These are phyloP conservation scores for Coptodon bakossiorum DNA, from an alignment of 2,113 vertebrate genomes.

Conservation along the genomic window DNA sequence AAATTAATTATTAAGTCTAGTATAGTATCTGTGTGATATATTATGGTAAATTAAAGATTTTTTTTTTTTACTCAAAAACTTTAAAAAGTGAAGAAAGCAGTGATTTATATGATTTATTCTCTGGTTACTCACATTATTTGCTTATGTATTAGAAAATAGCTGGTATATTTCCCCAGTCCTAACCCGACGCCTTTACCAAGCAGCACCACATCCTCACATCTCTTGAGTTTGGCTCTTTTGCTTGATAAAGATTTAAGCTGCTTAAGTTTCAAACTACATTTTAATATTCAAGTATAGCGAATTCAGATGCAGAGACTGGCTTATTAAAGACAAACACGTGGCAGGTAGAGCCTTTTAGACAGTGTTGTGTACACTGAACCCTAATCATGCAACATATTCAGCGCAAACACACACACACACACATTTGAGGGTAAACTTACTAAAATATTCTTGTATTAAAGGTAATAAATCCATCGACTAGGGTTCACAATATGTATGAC, in stretches of 20 bases:
- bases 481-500: conserved; percentile 51
- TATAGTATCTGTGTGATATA: background rate
- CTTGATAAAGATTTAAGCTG: background rate
- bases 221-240: background rate
- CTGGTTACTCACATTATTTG: background rate
- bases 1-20: background rate
- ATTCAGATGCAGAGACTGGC: background rate
- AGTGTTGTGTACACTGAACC: background rate
- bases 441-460: conserved; percentile 62
- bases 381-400: background rate
- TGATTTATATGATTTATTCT: background rate
- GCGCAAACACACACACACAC: background rate
- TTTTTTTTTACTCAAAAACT: background rate
- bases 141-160: background rate
- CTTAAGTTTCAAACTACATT: background rate
- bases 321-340: background rate
- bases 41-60: background rate
- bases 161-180: background rate
- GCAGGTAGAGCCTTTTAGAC: background rate
- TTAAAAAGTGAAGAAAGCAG: background rate
- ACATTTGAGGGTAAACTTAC: conserved; percentile 49
- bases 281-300: background rate
- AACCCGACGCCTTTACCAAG: background rate
- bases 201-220: background rate
- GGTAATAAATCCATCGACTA: conserved; percentile 73